A percentile compares a stretch with the other conserved stretches of the same genome.
phyloP scores from a whole-genome alignment of 2,113 vertebrate species.

The Aptenodytes patagonicus region DNA sequence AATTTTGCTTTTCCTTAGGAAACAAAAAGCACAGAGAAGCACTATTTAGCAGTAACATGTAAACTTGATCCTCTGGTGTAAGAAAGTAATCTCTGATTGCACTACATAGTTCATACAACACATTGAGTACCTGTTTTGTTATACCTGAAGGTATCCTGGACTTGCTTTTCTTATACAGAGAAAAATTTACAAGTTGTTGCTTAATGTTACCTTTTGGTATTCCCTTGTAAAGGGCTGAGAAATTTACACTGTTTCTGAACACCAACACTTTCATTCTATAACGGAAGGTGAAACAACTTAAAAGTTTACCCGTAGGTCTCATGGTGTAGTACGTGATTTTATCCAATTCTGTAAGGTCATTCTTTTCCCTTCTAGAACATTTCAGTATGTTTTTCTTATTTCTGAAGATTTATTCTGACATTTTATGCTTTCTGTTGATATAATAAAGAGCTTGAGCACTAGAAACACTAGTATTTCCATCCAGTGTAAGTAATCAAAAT shows the following conservation, averaged over 20 bases:
- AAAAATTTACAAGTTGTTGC: constrained; percentile 33
- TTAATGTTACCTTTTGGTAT: constrained; percentile 10
- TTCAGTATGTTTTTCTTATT: neutral
- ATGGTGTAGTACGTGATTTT: neutral
- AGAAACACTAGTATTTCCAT: neutral
- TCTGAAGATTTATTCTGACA: neutral
- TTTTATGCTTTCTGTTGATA: neutral
- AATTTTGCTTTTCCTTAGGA: constrained; percentile 26
- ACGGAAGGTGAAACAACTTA: neutral
- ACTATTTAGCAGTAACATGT: neutral
- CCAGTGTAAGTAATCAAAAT: neutral
- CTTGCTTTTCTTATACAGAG: constrained; percentile 16
- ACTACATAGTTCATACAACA: constrained; percentile 1
- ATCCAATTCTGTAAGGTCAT: neutral
- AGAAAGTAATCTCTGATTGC: constrained; percentile 62
- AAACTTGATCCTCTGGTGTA: constrained; percentile 41
- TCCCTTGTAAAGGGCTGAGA: neutral
- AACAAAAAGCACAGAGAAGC: constrained; percentile 35
- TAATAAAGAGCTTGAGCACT: neutral
- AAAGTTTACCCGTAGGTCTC: neutral
- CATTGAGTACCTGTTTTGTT: constrained; percentile 42
- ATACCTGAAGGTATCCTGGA: constrained; percentile 1
- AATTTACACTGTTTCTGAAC: constrained; percentile 17
- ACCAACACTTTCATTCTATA: neutral
- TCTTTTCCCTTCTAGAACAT: neutral